Evolutionary conservation across 1,140 invertebrate species (phyloP).

Genomic region (Alviniconcha marisindica): DNA sequence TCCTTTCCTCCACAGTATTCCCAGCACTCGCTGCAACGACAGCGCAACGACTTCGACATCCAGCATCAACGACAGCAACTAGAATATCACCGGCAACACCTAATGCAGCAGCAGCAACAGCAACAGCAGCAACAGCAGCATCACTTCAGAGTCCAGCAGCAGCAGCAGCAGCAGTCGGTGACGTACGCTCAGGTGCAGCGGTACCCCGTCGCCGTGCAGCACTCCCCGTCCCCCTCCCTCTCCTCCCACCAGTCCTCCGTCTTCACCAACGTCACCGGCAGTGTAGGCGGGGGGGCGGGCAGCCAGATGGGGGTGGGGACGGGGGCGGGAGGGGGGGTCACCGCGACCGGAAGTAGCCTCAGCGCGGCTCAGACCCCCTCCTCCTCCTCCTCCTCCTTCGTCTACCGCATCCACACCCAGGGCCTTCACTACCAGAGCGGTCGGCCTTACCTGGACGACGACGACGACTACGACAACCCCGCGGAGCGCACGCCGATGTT

Average conservation of each 20-base stretch:
- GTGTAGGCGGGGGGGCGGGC: neutral
- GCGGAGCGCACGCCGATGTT: slow-evolving; percentile 62
- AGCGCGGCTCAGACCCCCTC: neutral
- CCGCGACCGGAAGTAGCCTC: slow-evolving; percentile 9
- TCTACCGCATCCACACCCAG: slow-evolving; percentile 28
- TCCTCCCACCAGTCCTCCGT: slow-evolving; percentile 28
- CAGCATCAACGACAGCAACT: slow-evolving; percentile 30
- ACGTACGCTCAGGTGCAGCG: slow-evolving; percentile 33
- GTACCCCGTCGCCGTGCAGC: neutral
- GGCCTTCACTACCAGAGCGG: slow-evolving; percentile 29
- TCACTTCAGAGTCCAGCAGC: slow-evolving; percentile 23
- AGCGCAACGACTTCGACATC: slow-evolving; percentile 20
- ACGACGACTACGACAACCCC: slow-evolving; percentile 69
- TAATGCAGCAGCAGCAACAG: slow-evolving; percentile 16
- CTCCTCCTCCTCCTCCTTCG: neutral
- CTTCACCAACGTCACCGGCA: slow-evolving; percentile 10
- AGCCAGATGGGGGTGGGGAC: neutral
- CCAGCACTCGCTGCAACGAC: slow-evolving; percentile 1
- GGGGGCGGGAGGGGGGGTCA: neutral
- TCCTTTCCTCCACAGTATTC: neutral
- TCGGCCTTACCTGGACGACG: slow-evolving; percentile 39
- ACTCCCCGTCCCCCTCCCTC: slow-evolving; percentile 2
- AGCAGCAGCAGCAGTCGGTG: slow-evolving; percentile 1
- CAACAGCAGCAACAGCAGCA: slow-evolving; percentile 7
- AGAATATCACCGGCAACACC: slow-evolving; percentile 27